Evolutionary conservation across 2,888 invertebrate species (phyloP).

Genomic region (Caenorhabditis macrosperma): DNA sequence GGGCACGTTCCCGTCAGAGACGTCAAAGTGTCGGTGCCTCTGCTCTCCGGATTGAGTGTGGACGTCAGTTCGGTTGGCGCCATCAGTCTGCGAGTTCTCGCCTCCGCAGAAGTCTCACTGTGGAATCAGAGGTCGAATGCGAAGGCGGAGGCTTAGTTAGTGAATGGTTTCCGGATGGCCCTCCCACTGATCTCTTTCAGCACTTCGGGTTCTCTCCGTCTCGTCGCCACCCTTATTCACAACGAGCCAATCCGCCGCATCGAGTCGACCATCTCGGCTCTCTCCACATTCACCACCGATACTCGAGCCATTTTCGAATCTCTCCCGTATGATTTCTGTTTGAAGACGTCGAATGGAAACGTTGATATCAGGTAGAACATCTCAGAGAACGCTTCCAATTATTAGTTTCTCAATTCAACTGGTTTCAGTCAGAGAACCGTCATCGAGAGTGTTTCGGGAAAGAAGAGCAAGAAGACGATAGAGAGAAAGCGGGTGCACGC

Average conservation of each 20-base stretch:
- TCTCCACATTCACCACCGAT: slow-evolving; percentile 39
- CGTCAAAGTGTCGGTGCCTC: slow-evolving; percentile 43
- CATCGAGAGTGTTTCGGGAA: slow-evolving; percentile 2
- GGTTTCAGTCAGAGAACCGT: slow-evolving; percentile 31
- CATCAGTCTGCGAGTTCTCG: slow-evolving; percentile 50
- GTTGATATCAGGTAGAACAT: slow-evolving; percentile 29
- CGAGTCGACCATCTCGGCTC: slow-evolving; percentile 38
- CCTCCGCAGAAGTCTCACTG: slow-evolving; percentile 61
- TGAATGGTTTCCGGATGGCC: not conserved
- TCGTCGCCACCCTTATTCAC: slow-evolving; percentile 37
- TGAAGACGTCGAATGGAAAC: slow-evolving; percentile 39
- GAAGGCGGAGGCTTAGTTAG: slow-evolving; percentile 60
- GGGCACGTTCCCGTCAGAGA: slow-evolving; percentile 62
- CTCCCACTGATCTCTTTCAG: slow-evolving; percentile 31
- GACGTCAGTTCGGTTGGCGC: slow-evolving; percentile 58
- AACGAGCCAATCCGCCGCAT: slow-evolving; percentile 37
- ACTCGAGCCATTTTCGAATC: slow-evolving; percentile 42
- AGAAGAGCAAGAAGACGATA: slow-evolving; percentile 27
- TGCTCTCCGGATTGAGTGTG: slow-evolving; percentile 67
- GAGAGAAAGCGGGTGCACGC: slow-evolving; percentile 29
- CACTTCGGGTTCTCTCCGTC: slow-evolving; percentile 45
- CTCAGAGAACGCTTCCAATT: not conserved
- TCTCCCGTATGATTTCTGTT: slow-evolving; percentile 48
- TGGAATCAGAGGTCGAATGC: slow-evolving; percentile 62
- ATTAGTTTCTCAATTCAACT: not conserved